Evolutionary conservation across 2,888 invertebrate species (phyloP).

Genomic region (Agrochola macilenta): DNA sequence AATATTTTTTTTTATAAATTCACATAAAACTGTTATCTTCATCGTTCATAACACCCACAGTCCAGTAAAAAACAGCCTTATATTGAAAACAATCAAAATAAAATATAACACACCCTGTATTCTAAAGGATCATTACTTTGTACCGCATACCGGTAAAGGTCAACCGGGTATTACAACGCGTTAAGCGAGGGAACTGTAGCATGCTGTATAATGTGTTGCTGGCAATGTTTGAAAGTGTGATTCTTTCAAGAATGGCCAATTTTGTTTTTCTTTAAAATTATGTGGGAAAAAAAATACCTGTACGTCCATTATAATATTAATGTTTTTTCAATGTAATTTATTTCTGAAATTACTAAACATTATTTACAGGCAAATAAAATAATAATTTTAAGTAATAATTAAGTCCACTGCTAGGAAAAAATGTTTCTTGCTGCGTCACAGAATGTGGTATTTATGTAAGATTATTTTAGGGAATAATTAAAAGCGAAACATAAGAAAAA

Average conservation of each 20-base stretch:
- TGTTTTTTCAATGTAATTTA: too few species aligned
- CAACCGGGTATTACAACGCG: slow-evolving; percentile 44
- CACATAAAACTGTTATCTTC: slow-evolving; percentile 15
- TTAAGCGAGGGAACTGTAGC: slow-evolving; percentile 44
- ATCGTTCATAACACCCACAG: neutral
- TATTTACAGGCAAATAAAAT: neutral
- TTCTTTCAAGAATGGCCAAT: neutral
- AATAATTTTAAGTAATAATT: too few species aligned
- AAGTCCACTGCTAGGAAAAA: too few species aligned
- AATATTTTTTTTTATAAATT: slow-evolving; percentile 8
- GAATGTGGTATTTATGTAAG: too few species aligned
- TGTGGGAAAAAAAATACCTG: too few species aligned
- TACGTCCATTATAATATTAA: too few species aligned
- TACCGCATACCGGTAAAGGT: slow-evolving; percentile 53
- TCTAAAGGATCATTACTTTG: slow-evolving; percentile 31
- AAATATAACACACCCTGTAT: slow-evolving; percentile 41
- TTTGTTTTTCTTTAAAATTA: neutral
- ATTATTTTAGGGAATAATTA: too few species aligned
- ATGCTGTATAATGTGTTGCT: slow-evolving; percentile 36
- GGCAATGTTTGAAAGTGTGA: neutral
- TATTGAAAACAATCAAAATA: slow-evolving; percentile 21
- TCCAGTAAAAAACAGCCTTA: slow-evolving; percentile 9
- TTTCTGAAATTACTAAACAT: too few species aligned
- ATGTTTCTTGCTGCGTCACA: too few species aligned
- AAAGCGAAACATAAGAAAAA: too few species aligned